Conservation (phyloP, 1,140 invertebrate genomes). For the Calycopis cecrops region DNA sequence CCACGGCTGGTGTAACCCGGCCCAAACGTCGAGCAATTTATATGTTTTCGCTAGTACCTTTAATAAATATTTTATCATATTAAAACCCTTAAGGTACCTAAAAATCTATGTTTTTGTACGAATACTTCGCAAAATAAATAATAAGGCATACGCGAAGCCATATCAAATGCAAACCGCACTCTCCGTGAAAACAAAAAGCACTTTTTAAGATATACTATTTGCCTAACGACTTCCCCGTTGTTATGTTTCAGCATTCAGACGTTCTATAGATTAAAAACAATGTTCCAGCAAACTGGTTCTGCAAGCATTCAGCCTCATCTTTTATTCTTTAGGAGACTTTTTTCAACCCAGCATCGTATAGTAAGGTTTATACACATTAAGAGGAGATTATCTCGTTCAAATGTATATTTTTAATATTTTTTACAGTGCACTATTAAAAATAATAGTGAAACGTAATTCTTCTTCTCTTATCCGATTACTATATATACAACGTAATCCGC, state of each 20-base stretch:
- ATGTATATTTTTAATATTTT: too few species aligned
- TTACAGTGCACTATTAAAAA: too few species aligned
- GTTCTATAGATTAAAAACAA: slow-evolving; percentile 8
- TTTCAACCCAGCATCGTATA: slow-evolving; percentile 1
- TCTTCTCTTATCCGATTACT: too few species aligned
- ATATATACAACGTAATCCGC: too few species aligned
- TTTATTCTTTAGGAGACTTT: slow-evolving; percentile 7
- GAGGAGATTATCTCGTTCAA: background rate
- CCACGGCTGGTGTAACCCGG: too few species aligned
- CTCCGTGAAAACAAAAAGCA: background rate
- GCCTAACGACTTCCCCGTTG: slow-evolving; percentile 7
- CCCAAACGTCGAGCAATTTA: too few species aligned
- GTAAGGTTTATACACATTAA: slow-evolving; percentile 2
- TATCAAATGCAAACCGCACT: slow-evolving; percentile 1
- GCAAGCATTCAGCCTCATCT: slow-evolving; percentile 8
- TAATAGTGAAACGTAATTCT: too few species aligned
- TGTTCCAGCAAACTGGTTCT: slow-evolving; percentile 5
- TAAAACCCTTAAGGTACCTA: too few species aligned
- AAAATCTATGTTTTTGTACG: too few species aligned
- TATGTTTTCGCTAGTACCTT: too few species aligned
- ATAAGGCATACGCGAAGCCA: background rate
- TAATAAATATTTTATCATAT: too few species aligned
- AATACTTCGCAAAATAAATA: too few species aligned
- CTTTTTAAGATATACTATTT: slow-evolving; percentile 10
- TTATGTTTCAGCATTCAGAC: slow-evolving; percentile 8